A percentile compares a stretch with the other conserved stretches of the same genome.
These are phyloP conservation scores for Andricus grossulariae DNA, from an alignment of 1,140 invertebrate genomes.

Conservation along the genomic window DNA sequence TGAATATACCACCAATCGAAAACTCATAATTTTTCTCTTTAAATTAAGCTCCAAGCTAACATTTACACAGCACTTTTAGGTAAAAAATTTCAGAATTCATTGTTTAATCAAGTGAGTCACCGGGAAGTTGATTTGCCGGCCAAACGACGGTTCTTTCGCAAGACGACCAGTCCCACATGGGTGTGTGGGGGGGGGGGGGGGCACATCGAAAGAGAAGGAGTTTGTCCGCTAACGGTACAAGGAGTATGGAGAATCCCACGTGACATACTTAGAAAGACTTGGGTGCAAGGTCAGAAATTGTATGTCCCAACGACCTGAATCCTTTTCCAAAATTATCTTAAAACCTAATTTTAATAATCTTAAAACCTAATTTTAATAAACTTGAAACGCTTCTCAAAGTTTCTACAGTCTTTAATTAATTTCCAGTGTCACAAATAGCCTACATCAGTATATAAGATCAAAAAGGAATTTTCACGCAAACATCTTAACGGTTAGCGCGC, in stretches of 20 bases:
- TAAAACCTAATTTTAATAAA: no score
- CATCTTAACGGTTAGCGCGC: no score
- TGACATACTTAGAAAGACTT: constrained; percentile 24
- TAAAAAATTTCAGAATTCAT: neutral
- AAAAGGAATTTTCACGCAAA: no score
- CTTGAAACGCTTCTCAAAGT: no score
- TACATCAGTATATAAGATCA: no score
- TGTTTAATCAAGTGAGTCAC: constrained; percentile 21
- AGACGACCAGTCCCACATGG: neutral
- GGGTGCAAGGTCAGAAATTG: constrained; percentile 20
- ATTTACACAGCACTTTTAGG: neutral
- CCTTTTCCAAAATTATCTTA: no score
- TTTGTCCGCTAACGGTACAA: constrained; percentile 17
- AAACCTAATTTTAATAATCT: no score
- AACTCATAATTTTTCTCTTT: neutral
- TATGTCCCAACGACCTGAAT: neutral
- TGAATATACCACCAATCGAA: neutral
- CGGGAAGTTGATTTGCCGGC: constrained; percentile 20
- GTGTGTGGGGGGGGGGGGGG: neutral
- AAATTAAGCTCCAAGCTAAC: neutral
- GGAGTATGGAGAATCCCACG: constrained; percentile 24
- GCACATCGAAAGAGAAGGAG: neutral
- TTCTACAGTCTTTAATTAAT: no score
- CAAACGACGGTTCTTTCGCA: constrained; percentile 9
- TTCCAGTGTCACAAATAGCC: no score